Percentiles rank a stretch among this genome's conserved stretches.
phyloP scores from a whole-genome alignment of 23 tunicate genomes.

The Corella eumyota region DNA sequence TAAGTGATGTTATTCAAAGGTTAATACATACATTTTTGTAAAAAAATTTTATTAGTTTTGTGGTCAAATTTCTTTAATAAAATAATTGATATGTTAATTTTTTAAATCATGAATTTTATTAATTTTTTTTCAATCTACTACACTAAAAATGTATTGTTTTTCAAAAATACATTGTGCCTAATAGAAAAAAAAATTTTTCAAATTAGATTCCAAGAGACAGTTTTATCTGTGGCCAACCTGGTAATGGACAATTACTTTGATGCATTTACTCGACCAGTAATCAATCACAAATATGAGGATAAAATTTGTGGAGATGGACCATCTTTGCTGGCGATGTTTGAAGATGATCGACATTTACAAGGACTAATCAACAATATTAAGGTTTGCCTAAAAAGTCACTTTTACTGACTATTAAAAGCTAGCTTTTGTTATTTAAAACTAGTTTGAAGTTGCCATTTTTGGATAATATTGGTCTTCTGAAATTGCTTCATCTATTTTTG shows the following conservation, averaged over 20 bases:
- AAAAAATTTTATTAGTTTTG: too few species aligned
- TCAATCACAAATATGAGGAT: slow-evolving; percentile 93
- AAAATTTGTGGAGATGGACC: slow-evolving; percentile 98
- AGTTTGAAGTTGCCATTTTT: too few species aligned
- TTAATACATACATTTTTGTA: too few species aligned
- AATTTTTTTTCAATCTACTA: too few species aligned
- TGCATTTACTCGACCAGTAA: slow-evolving; percentile 94
- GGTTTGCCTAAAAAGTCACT: slow-evolving; percentile 23
- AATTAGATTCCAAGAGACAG: slow-evolving; percentile 89
- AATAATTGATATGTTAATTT: too few species aligned
- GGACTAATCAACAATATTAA: slow-evolving; percentile 47
- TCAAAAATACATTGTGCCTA: too few species aligned
- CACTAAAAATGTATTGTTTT: too few species aligned
- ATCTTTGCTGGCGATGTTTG: slow-evolving; percentile 79
- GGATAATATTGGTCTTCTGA: neutral
- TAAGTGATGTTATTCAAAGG: slow-evolving; percentile 77
- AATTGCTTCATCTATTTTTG: neutral
- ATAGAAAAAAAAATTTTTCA: too few species aligned
- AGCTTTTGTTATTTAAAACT: too few species aligned
- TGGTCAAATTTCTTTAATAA: too few species aligned
- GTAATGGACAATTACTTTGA: slow-evolving; percentile 78
- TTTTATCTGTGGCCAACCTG: slow-evolving; percentile 79
- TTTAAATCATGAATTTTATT: too few species aligned
- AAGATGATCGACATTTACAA: slow-evolving; percentile 82
- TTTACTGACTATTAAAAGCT: too few species aligned